These are phyloP conservation scores for Pollenia amentaria DNA, from an alignment of 2,888 invertebrate genomes.

Conservation along the genomic window DNA sequence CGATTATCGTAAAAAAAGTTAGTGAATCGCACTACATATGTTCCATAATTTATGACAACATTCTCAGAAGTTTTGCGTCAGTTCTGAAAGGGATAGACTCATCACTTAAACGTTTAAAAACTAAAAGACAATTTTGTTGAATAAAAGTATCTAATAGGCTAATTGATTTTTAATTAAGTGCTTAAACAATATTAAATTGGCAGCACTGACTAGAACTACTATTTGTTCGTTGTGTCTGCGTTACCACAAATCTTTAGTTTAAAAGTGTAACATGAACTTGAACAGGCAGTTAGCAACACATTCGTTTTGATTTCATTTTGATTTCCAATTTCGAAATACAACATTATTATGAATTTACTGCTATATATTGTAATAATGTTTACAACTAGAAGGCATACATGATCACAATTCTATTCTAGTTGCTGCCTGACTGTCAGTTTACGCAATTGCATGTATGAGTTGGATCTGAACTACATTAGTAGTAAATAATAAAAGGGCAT, in stretches of 20 bases:
- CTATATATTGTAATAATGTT: not conserved
- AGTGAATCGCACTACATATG: no score
- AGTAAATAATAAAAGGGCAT: conserved; percentile 72
- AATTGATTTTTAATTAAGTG: no score
- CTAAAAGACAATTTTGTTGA: no score
- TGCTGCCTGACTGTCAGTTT: conserved; percentile 20
- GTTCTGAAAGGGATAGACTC: no score
- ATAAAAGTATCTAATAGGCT: no score
- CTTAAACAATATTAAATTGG: no score
- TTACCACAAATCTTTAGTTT: not conserved
- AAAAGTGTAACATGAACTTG: conserved; percentile 36
- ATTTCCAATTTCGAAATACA: conserved; percentile 1
- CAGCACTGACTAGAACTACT: not conserved
- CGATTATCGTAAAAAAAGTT: no score
- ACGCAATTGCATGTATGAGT: not conserved
- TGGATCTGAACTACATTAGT: conserved; percentile 16
- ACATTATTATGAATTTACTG: conserved; percentile 5
- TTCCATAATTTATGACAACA: no score
- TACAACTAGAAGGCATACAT: conserved; percentile 58
- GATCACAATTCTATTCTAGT: conserved; percentile 19
- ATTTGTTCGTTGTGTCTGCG: conserved; percentile 8
- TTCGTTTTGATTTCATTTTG: conserved; percentile 31
- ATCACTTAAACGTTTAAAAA: no score
- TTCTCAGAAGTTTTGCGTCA: no score
- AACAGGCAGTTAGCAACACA: conserved; percentile 35